phyloP scores from a whole-genome alignment of 2,888 invertebrate species.

The Acrobeloides nanus region DNA sequence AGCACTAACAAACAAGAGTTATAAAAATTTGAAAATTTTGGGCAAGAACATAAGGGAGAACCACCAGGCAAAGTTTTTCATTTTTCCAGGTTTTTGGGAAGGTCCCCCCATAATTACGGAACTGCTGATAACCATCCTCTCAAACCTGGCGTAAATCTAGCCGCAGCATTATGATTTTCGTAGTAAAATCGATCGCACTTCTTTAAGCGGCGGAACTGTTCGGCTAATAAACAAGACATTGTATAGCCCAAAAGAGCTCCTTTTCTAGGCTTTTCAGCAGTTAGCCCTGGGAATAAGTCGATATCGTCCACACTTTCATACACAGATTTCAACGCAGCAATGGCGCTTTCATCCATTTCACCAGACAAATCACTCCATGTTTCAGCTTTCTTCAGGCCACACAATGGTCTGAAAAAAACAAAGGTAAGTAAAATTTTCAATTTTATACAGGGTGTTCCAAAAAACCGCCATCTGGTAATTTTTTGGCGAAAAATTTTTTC shows the following conservation, averaged over 20 bases:
- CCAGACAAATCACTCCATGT: constrained; percentile 34
- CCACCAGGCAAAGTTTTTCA: too few species aligned
- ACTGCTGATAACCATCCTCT: too few species aligned
- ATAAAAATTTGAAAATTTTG: too few species aligned
- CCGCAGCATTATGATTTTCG: constrained; percentile 35
- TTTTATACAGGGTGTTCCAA: too few species aligned
- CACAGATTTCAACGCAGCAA: constrained; percentile 34
- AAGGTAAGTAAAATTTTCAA: too few species aligned
- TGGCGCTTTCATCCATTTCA: constrained; percentile 36
- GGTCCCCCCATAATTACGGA: too few species aligned
- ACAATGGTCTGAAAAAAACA: constrained; percentile 35
- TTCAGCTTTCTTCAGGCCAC: constrained; percentile 33
- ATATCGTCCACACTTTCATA: constrained; percentile 76
- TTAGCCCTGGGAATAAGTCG: constrained; percentile 72
- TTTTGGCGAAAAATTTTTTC: too few species aligned
- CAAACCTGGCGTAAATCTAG: constrained; percentile 33
- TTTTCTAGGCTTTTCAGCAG: constrained; percentile 23
- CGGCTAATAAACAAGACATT: constrained; percentile 77
- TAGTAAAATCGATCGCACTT: constrained; percentile 81
- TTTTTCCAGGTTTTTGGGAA: background rate
- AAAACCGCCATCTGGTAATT: too few species aligned
- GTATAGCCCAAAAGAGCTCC: constrained; percentile 21
- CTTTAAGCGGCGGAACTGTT: constrained; percentile 62
- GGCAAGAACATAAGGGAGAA: too few species aligned
- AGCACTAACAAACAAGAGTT: too few species aligned